Base-by-base conservation (phyloP, 2,797 vertebrate species). In the Eupleurogrammus muticus region DNA sequence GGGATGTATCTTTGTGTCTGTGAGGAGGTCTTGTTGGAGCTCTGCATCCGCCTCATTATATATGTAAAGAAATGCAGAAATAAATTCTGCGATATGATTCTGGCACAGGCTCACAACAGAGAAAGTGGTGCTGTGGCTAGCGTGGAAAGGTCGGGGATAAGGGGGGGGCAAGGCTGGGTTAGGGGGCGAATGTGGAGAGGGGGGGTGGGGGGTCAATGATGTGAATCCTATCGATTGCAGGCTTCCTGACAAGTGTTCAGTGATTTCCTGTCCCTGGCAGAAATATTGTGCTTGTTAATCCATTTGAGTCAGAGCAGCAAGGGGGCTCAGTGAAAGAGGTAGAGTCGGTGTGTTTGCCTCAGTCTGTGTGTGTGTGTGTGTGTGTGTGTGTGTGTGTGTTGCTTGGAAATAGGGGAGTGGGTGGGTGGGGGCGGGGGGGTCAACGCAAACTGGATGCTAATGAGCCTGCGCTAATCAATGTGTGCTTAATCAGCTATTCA, bases 401-500 rank as follows among this genome's bases (percentile, higher is more conserved):
- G 70, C 75, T 78, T 78, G 78, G 67, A 87, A 84, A 81, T 70
- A 67, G 79, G 74, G 57, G 69, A 63, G 74, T 36, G 46, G 20
- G 55, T 16, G 5, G 11, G n/a, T 36, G 50, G 56, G 11, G 60
- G 50, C 52, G 70, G 54, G 11, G 53, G 53, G 62, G 54, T 92
- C 91, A 84, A 86, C 20, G 61, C 92, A 96, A 96, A 96, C 74
- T 67, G 92, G 90, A 96, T 95, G 95, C 92, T 96, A 96, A 97
- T 95, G 93, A 95, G 92, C 70, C 88, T 72, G 59, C 74, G 58
- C 92, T 93, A 94, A 96, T 98, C 95, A 94, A 96, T 96, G 89
- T 82, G 77, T 91, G 89, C 91, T 94, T 95, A 95, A 97, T 96
- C 95, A 96, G 95, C 92, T 85, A 48, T 95, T 96, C 94, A 85